phyloP scores from a whole-genome alignment of 2,888 invertebrate genomes.

The Psylliodes chrysocephalus region DNA sequence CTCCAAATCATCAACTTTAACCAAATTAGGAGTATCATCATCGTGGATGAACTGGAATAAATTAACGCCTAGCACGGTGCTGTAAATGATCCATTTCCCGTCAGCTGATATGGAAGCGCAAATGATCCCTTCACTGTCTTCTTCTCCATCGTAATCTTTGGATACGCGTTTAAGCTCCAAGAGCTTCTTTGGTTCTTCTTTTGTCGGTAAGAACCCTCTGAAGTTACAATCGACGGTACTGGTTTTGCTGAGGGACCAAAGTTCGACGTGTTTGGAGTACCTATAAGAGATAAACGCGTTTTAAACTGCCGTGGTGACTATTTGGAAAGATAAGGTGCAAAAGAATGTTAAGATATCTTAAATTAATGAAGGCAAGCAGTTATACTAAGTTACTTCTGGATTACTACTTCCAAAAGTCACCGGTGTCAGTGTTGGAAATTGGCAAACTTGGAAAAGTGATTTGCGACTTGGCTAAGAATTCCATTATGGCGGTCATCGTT shows the following conservation, averaged over 20 bases:
- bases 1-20: constrained; percentile 57
- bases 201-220: constrained; percentile 60
- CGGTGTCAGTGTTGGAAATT: no score
- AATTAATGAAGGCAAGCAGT: no score
- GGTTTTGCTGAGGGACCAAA: constrained; percentile 71
- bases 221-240: constrained; percentile 56
- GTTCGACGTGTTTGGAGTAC: constrained; percentile 67
- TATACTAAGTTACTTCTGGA: no score
- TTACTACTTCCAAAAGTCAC: no score
- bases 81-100: constrained; percentile 79
- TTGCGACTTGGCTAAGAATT: no score
- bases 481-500: no score
- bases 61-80: constrained; percentile 74
- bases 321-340: no score
- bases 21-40: constrained; percentile 53
- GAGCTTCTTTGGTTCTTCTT: constrained; percentile 73
- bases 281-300: no score
- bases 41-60: constrained; percentile 70
- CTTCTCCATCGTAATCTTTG: constrained; percentile 52
- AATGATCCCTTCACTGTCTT: constrained; percentile 73
- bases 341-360: no score
- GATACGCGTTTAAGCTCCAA: constrained; percentile 72
- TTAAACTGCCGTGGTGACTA: no score
- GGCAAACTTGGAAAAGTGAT: no score
- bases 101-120: constrained; percentile 77